Base-by-base conservation (phyloP, 2,113 vertebrate species). In the Gavia stellata region DNA sequence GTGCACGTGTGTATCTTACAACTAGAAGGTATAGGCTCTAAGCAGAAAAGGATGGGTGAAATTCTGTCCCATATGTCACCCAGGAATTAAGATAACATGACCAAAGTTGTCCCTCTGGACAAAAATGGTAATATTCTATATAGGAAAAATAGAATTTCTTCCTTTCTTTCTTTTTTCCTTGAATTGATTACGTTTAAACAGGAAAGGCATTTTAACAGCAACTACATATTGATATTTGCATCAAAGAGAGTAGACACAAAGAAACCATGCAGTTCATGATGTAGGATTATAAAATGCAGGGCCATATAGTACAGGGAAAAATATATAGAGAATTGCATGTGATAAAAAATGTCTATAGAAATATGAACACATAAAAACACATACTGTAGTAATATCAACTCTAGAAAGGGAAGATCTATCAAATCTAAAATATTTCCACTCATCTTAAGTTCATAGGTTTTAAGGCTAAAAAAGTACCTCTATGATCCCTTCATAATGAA, bases 1-100 rank as follows among this genome's bases (percentile, higher is more conserved):
- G 16, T 17, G 7, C 20, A 68, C 6, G 58, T 78, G 5, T 2
- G 1, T 63, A 26, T 93, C 90, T 90, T 62, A 45, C 14, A 49
- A 77, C 53, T 17, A 40, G 42, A 61, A 53, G 4, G 4, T 34
- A 3, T 2, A 50, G 0, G 0, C 7, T 40, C 4, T 61, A 61
- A 73, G 21, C 1, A 83, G 14, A 81, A 94, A 66, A 50, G 2
- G 0, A 0, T 49, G 23, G 16, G 31, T 75, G 20, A 65, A 91
- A 90, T 73, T 62, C 25, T 65, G 1, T 21, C 20, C 5, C 4
- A 19, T 4, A 1, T 34, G 17, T 62, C 29, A 83, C 9, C 6
- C 3, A 53, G 47, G n/a, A 90, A 86, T 61, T 58, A 78, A 73
- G 50, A 42, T 11, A 80, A 74, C 11, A 33, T 33, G 4, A 80